Percentiles rank a stretch among this genome's conserved stretches.
Conservation (phyloP, 2,888 invertebrate genomes). For the Meteorus colon region DNA sequence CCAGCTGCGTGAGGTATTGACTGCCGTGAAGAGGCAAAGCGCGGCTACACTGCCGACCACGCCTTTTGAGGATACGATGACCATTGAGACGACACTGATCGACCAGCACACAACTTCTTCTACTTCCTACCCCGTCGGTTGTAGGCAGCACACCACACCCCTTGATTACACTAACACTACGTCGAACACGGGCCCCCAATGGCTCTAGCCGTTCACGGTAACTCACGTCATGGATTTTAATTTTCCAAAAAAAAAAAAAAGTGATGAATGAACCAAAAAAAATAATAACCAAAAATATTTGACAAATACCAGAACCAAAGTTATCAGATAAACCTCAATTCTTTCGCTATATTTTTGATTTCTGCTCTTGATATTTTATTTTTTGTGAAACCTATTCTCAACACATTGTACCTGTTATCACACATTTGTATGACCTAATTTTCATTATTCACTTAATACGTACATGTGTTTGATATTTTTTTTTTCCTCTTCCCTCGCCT, state of each 20-base stretch:
- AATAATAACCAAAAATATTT: too few species aligned
- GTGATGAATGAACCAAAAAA: background rate
- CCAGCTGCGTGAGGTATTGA: constrained; percentile 72
- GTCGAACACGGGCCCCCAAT: constrained; percentile 69
- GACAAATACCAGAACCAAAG: background rate
- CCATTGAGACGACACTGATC: constrained; percentile 72
- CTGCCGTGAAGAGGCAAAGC: constrained; percentile 71
- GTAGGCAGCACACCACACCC: constrained; percentile 73
- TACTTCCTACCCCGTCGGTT: constrained; percentile 70
- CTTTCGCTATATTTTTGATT: constrained; percentile 1
- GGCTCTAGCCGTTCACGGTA: constrained; percentile 73
- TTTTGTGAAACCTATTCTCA: background rate
- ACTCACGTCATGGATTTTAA: constrained; percentile 73
- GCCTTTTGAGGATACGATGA: constrained; percentile 70
- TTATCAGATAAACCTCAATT: background rate
- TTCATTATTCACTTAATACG: background rate
- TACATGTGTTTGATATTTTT: background rate
- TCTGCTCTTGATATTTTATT: background rate
- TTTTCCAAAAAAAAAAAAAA: constrained; percentile 51
- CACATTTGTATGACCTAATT: background rate
- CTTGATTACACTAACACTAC: constrained; percentile 72
- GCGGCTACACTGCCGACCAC: constrained; percentile 68
- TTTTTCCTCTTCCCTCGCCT: background rate
- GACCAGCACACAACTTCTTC: constrained; percentile 71
- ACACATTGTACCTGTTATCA: background rate